Conservation (phyloP, 2,888 invertebrate species). For the Drosophila bunnanda region DNA sequence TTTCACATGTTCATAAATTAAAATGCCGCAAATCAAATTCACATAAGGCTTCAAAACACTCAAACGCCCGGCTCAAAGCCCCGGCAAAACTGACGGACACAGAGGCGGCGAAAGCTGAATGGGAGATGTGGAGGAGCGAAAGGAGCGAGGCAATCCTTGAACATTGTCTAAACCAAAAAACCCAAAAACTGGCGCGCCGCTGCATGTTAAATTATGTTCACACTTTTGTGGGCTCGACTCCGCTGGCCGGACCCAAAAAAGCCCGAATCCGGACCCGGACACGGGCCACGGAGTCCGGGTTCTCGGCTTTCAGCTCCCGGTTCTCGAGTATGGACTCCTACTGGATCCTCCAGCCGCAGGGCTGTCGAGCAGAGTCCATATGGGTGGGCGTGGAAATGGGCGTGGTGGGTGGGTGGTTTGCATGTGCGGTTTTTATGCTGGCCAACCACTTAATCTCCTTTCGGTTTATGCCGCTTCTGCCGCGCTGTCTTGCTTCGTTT, state of each 20-base stretch:
- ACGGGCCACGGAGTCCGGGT: constrained; percentile 16
- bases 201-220: constrained; percentile 81
- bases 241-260: constrained; percentile 54
- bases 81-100: constrained; percentile 28
- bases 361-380: constrained; percentile 24
- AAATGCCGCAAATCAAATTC: constrained; percentile 82
- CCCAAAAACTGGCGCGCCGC: constrained; percentile 57
- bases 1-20: constrained; percentile 78
- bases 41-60: constrained; percentile 66
- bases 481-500: constrained; percentile 57
- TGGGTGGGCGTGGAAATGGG: constrained; percentile 31
- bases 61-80: constrained; percentile 29
- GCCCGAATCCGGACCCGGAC: constrained; percentile 16
- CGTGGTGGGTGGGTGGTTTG: constrained; percentile 43
- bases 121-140: constrained; percentile 2
- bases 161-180: constrained; percentile 59
- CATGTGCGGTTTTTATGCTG: constrained; percentile 76
- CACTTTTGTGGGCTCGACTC: constrained; percentile 64
- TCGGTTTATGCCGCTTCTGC: constrained; percentile 56
- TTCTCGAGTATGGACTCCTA: background rate
- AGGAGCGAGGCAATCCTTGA: constrained; percentile 43
- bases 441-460: constrained; percentile 79
- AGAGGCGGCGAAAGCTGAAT: background rate
- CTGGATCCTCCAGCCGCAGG: constrained; percentile 6
- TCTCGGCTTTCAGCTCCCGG: background rate